Evolutionary conservation across 2,888 invertebrate genomes (phyloP), one percentile per base, ranked within the genome.

Genomic region (Lithophane leautieri): DNA sequence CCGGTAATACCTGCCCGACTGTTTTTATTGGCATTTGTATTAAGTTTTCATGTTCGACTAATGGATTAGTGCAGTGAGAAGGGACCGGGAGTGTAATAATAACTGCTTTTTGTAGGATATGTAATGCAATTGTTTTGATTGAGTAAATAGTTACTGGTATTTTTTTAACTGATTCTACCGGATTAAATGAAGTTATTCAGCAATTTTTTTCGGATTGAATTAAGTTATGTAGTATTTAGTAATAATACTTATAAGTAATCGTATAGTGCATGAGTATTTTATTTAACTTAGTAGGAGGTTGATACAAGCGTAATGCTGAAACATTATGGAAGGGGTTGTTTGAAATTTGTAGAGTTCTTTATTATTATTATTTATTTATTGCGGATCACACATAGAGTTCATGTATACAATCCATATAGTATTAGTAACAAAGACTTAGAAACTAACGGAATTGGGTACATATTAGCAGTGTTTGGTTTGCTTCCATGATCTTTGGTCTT

Each of bases 1-100:
- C 80, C 82, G 14, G 72, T 87, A 85, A 73, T 93, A 93, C 93
- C 94, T 94, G 92, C 89, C 90, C 86, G 84, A 86, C 90, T 89
- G 90, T 89, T 94, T 94, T 95, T 95, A 95, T 94, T 93, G 93
- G 87, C 91, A 83, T 92, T 91, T 93, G 84, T 93, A 94, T 95
- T 94, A 94, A 94, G 91, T 94, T 95, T 95, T 95, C 95, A 95
- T 95, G 95, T 94, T 89, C 83, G 83, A 81, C 93, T 96, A 96
- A 95, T 95, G 96, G 95, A 95, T 96, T 95, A 94, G 91, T 91
- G 89, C 89, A 89, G 92, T 92, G 87, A 87, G 81, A 85, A 88
- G 91, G 92, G 34, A 22, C 47, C 92, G 65, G 94, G 90, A 89
- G 87, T 90, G 89, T 83, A 86, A 81, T 84, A 68, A 73, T 77